phyloP scores from a whole-genome alignment of 2,888 invertebrate genomes.

The Sesia bembeciformis region DNA sequence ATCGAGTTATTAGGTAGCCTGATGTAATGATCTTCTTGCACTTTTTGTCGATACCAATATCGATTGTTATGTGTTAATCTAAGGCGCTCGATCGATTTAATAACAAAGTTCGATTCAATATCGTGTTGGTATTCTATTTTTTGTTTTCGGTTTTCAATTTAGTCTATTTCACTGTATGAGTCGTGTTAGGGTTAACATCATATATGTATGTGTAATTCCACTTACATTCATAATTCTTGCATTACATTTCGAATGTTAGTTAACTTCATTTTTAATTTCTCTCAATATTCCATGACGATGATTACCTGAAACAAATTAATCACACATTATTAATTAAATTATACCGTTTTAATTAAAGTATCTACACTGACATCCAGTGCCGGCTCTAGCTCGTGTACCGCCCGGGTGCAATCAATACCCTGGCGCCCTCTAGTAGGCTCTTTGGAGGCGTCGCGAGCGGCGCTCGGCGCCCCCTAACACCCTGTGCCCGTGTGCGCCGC shows the following conservation, averaged over 20 bases:
- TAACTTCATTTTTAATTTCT: not conserved
- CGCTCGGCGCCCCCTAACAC: too few relatives aligned
- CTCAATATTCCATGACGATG: not conserved
- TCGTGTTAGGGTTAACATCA: not conserved
- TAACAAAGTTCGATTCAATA: constrained; percentile 12
- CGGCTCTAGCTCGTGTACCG: too few relatives aligned
- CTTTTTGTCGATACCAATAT: constrained; percentile 29
- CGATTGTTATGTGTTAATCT: constrained; percentile 26
- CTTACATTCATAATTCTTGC: not conserved
- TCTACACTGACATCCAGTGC: too few relatives aligned
- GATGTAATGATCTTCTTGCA: constrained; percentile 55
- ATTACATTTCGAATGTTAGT: not conserved
- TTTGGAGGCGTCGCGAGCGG: too few relatives aligned
- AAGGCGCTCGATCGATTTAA: constrained; percentile 17
- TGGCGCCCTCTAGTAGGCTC: too few relatives aligned
- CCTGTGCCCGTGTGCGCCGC: too few relatives aligned
- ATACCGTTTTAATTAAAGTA: too few relatives aligned
- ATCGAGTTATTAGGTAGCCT: constrained; percentile 53
- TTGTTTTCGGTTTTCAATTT: not conserved
- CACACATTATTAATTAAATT: not conserved
- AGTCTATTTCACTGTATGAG: not conserved
- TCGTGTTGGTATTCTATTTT: not conserved
- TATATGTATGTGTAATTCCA: not conserved
- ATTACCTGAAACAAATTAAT: not conserved
- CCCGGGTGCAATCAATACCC: too few relatives aligned